phyloP scores from a whole-genome alignment of 2,113 vertebrate species.

The Heterotis niloticus region DNA sequence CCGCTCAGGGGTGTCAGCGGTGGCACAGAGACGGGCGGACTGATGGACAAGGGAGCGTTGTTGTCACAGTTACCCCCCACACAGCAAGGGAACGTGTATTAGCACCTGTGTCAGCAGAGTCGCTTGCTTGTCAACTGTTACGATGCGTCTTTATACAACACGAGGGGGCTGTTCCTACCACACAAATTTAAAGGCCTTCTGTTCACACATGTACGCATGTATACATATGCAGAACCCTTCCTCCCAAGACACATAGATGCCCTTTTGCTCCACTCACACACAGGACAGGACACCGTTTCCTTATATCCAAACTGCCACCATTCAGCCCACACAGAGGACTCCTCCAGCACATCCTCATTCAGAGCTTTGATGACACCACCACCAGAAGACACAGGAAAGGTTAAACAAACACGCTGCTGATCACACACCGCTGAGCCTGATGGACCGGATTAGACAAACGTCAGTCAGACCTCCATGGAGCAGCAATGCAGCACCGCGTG shows the following conservation, averaged over 20 bases:
- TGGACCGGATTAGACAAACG: not conserved
- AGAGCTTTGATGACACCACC: conserved; percentile 9
- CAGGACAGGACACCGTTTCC: too few relatives aligned
- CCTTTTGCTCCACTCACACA: too few relatives aligned
- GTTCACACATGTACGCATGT: not conserved
- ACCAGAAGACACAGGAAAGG: conserved; percentile 14
- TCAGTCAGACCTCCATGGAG: not conserved
- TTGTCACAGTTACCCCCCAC: not conserved
- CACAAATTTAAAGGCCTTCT: not conserved
- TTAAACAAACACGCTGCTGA: conserved; percentile 13
- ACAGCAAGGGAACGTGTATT: not conserved
- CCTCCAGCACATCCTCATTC: conserved; percentile 8
- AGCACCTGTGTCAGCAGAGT: too few relatives aligned
- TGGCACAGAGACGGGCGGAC: not conserved
- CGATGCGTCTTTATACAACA: not conserved
- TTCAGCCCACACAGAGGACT: too few relatives aligned
- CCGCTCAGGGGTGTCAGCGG: conserved; percentile 5
- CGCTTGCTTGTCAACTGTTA: too few relatives aligned
- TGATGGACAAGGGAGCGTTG: not conserved
- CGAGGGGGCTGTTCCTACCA: not conserved
- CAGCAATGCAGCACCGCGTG: too few relatives aligned
- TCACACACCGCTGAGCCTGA: not conserved
- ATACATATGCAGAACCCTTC: not conserved
- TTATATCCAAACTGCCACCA: too few relatives aligned
- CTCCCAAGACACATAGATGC: not conserved